These are phyloP conservation scores for Parasteatoda tepidariorum DNA, from an alignment of 1,140 invertebrate genomes.

Conservation along the genomic window DNA sequence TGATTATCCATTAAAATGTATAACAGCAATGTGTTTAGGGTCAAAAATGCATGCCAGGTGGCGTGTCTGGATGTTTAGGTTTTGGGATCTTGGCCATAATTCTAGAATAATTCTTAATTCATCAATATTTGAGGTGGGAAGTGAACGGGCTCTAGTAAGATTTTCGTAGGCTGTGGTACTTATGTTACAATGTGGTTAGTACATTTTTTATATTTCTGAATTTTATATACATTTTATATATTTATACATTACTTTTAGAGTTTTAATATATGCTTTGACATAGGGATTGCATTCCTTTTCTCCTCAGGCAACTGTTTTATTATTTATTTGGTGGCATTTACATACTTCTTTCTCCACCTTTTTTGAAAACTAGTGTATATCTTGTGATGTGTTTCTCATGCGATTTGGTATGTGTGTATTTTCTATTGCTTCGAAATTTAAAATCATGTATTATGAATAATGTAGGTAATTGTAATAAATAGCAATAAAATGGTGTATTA, in stretches of 20 bases:
- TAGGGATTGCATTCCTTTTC: conserved; percentile 48
- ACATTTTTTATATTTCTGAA: conserved; percentile 50
- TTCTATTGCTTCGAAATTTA: conserved; percentile 37
- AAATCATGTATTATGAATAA: conserved; percentile 20
- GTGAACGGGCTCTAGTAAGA: conserved; percentile 19
- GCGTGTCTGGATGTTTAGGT: no score
- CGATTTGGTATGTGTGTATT: conserved; percentile 47
- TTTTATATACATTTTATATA: conserved; percentile 58
- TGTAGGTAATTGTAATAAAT: conserved; percentile 51
- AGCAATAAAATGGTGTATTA: conserved; percentile 57
- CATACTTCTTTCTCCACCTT: conserved; percentile 1
- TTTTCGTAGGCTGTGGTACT: conserved; percentile 33
- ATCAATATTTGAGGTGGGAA: conserved; percentile 30
- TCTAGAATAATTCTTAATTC: no score
- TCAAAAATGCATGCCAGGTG: no score
- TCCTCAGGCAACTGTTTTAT: not conserved
- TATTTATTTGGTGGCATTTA: conserved; percentile 7
- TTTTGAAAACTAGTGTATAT: conserved; percentile 34
- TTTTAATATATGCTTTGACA: conserved; percentile 49
- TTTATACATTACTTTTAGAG: conserved; percentile 53
- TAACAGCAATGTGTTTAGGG: no score
- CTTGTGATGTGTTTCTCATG: conserved; percentile 44
- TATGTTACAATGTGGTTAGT: conserved; percentile 22
- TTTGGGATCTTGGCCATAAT: no score
- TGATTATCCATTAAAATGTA: no score